Evolutionary conservation across 37 sponge, comb jelly and placozoan species (phyloP), one percentile per base, ranked within the genome.

Genomic region (Halisarca cf. caerulea): DNA sequence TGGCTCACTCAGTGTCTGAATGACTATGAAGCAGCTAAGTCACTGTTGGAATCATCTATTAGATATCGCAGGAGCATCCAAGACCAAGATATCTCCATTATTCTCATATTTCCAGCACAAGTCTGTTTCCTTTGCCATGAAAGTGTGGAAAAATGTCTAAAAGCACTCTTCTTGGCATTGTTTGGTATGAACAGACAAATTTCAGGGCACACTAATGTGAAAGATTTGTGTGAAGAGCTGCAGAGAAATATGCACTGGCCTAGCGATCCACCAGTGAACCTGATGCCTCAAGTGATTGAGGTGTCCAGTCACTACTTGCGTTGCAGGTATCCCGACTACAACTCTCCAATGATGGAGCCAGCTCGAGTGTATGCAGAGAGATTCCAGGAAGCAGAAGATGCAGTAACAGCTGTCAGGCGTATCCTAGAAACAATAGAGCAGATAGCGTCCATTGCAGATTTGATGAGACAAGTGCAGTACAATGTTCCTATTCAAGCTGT

Each of bases 51-150:
- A 37, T 1, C 32, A 1, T 74, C 77, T 2, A 40, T 36, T 6
- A 42, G 41, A 15, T 36, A 18, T 37, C 42, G 24, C 23, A 2
- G 18, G 41, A 11, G 51, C 51, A 6, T 14, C 11, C 33, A 30
- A 27, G 2, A 74, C 36, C 42, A 40, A 15, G 44, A 40, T 1
- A 42, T 43, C 9, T 30, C 30, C 5, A 23, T 62, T n/a, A 24
- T 74, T 5, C 45, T 40, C 11, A 21, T 74, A 20, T 91, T 87
- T 66, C 91, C 91, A 41, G 89, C 90, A 15, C 84, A 85, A 0
- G 81, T 92, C 23, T 92, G 93, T 79, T 92, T 92, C 40, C 84
- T 92, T 0, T 79, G 82, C 28, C 93, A 92, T 79, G 93, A 92
- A 18, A 69, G 54, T 23, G 87, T 84, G 0, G 93, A 92, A 43